A percentile compares a stretch with the other conserved stretches of the same genome.
These are phyloP conservation scores for Sinelater perroti DNA, from an alignment of 2,888 invertebrate species.

Conservation along the genomic window DNA sequence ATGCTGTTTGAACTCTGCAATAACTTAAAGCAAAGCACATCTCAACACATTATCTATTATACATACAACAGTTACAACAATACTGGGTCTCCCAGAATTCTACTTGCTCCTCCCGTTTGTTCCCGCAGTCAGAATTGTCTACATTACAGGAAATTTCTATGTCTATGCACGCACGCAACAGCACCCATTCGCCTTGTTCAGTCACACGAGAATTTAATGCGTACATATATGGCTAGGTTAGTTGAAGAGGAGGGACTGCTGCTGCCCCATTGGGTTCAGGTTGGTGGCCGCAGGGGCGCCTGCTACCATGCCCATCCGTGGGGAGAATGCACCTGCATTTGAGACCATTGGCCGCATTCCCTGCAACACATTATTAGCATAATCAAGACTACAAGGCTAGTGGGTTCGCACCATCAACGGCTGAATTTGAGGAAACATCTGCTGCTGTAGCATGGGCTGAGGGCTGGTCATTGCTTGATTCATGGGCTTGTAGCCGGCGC, in stretches of 20 bases:
- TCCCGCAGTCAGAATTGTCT: conserved; percentile 1
- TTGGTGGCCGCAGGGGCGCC: conserved; percentile 48
- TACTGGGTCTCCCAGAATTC: conserved; percentile 3
- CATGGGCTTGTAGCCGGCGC: conserved; percentile 88
- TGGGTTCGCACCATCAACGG: conserved; percentile 53
- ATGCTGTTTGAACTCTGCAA: background rate
- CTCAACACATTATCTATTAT: conserved; percentile 15
- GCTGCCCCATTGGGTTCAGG: conserved; percentile 53
- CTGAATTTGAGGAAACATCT: conserved; percentile 55
- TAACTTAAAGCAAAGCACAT: conserved; percentile 21
- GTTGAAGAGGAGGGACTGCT: conserved; percentile 57
- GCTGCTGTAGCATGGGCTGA: conserved; percentile 47
- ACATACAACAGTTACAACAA: conserved; percentile 17
- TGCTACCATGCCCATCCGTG: conserved; percentile 50
- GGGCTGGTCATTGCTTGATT: conserved; percentile 60
- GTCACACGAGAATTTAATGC: conserved; percentile 27
- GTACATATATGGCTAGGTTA: conserved; percentile 39
- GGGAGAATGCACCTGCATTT: conserved; percentile 51
- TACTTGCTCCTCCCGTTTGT: background rate
- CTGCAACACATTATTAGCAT: conserved; percentile 41
- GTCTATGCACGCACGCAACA: conserved; percentile 25
- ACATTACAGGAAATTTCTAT: conserved; percentile 6
- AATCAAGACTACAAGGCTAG: background rate
- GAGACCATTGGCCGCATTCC: conserved; percentile 55
- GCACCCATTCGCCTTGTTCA: conserved; percentile 25